These are phyloP conservation scores for Nemapogon koenigi DNA, from an alignment of 2,888 invertebrate species.

Conservation along the genomic window DNA sequence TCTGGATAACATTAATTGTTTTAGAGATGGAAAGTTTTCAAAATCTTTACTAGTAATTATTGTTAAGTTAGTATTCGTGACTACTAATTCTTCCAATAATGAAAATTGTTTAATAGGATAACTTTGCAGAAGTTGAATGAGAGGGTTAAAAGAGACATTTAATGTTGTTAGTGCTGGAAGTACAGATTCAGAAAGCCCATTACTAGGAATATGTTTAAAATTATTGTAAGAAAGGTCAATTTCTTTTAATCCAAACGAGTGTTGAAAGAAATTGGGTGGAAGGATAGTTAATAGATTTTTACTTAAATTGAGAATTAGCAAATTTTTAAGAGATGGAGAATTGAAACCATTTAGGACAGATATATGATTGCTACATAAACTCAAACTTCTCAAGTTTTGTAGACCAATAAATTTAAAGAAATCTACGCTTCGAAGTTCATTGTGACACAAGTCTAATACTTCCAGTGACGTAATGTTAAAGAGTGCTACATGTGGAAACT, in stretches of 20 bases:
- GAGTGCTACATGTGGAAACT: conserved; percentile 81
- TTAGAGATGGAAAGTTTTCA: conserved; percentile 79
- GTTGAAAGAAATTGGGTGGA: conserved; percentile 82
- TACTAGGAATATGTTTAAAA: conserved; percentile 79
- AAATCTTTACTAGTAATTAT: conserved; percentile 87
- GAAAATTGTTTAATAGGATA: conserved; percentile 75
- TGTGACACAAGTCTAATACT: conserved; percentile 71
- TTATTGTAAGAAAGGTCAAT: conserved; percentile 81
- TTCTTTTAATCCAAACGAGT: conserved; percentile 73
- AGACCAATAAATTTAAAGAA: conserved; percentile 79
- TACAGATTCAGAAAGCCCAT: conserved; percentile 76
- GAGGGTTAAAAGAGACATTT: conserved; percentile 84
- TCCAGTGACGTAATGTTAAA: conserved; percentile 79
- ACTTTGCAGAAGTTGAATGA: conserved; percentile 76
- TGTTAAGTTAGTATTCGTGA: conserved; percentile 79
- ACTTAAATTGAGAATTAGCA: conserved; percentile 77
- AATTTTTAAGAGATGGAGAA: conserved; percentile 74
- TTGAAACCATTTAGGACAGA: conserved; percentile 79
- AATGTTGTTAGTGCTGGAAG: conserved; percentile 76
- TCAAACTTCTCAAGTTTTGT: conserved; percentile 75
- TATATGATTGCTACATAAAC: conserved; percentile 77
- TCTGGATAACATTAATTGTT: conserved; percentile 74
- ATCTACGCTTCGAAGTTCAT: conserved; percentile 74
- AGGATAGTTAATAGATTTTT: conserved; percentile 77
- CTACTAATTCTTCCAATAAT: conserved; percentile 81